phyloP scores from a whole-genome alignment of 2,797 vertebrate genomes.

The Coracias cyanogaster region DNA sequence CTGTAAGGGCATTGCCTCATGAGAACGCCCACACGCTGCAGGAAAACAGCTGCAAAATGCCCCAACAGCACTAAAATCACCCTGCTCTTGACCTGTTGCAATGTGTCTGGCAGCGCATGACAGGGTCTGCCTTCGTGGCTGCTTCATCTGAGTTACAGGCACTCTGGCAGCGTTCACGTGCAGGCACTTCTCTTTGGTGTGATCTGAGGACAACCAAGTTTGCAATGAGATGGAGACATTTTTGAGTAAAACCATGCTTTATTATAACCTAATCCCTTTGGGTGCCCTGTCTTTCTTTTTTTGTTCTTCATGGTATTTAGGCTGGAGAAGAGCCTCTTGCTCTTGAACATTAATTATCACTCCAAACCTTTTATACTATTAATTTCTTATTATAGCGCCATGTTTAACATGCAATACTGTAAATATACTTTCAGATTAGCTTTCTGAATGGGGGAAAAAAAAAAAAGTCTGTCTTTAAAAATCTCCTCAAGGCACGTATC shows the following conservation, averaged over 20 bases:
- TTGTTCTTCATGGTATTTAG: not conserved
- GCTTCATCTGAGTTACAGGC: not conserved
- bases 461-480: not conserved
- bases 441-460: not conserved
- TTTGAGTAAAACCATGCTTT: not conserved
- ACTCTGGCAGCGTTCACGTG: not conserved
- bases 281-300: not conserved
- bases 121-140: not conserved
- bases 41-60: not conserved
- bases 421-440: not conserved
- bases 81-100: not conserved
- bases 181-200: not conserved
- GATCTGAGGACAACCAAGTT: not conserved
- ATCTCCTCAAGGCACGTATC: not conserved
- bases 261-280: not conserved
- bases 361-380: not conserved
- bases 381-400: not conserved
- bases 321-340: not conserved
- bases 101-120: accelerated
- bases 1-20: not conserved
- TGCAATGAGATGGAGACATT: not conserved
- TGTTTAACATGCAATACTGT: not conserved
- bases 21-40: not conserved
- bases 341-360: not conserved
- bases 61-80: not conserved